Conservation (phyloP, 2,888 invertebrate genomes). For the Drosophila kambysellisi region DNA sequence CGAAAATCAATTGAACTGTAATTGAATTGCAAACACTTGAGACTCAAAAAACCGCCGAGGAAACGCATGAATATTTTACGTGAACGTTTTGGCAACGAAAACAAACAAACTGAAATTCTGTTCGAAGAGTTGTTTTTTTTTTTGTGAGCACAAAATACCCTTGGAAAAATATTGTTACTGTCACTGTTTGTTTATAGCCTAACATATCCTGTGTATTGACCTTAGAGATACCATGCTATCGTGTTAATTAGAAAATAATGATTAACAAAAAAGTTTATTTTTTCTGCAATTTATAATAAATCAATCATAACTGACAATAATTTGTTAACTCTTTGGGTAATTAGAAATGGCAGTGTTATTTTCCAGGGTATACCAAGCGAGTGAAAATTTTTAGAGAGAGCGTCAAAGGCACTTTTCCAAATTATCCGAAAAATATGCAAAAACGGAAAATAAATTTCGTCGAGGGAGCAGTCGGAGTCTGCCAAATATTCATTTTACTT, state of each 20-base stretch:
- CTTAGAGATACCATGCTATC: neutral
- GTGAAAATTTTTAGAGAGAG: conserved; percentile 18
- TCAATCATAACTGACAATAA: neutral
- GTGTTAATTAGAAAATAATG: too few species aligned
- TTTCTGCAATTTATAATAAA: neutral
- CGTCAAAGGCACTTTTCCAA: conserved; percentile 58
- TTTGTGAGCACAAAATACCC: conserved; percentile 30
- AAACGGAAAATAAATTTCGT: conserved; percentile 64
- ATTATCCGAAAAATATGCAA: conserved; percentile 74
- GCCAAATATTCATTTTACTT: conserved; percentile 64
- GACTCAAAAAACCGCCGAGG: conserved; percentile 69
- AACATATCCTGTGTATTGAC: neutral
- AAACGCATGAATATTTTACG: conserved; percentile 78
- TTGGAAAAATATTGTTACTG: neutral
- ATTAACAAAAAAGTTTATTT: neutral
- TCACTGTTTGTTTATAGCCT: neutral
- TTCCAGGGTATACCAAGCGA: conserved; percentile 16
- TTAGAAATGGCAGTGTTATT: neutral
- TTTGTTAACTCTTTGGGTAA: neutral
- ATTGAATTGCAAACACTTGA: conserved; percentile 76
- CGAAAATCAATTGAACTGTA: conserved; percentile 78
- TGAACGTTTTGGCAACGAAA: conserved; percentile 67
- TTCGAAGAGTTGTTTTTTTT: conserved; percentile 3
- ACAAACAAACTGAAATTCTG: conserved; percentile 33
- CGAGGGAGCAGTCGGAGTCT: conserved; percentile 44